phyloP scores from a whole-genome alignment of 2,888 invertebrate genomes.

The Ormyrus thymus region DNA sequence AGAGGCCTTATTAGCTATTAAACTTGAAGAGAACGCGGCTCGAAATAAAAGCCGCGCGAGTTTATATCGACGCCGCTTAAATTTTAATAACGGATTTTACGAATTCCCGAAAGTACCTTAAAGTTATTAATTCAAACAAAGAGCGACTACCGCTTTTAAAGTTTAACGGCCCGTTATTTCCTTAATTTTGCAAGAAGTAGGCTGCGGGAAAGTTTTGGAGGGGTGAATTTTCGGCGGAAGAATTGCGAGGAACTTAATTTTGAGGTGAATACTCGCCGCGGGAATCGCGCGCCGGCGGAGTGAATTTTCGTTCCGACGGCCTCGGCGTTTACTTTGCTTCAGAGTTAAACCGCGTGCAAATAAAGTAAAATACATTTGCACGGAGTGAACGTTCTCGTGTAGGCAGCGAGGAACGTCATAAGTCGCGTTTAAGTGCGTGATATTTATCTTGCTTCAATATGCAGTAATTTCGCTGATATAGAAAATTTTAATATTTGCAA shows the following conservation, averaged over 20 bases:
- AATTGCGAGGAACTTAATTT: not conserved
- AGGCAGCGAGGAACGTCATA: not conserved
- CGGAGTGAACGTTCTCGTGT: not conserved
- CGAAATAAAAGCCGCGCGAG: constrained; percentile 3
- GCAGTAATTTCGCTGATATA: too few relatives aligned
- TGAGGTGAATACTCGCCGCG: not conserved
- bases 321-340: not conserved
- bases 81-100: constrained; percentile 4
- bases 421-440: not conserved
- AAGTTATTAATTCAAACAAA: too few relatives aligned
- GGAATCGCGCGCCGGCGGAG: too few relatives aligned
- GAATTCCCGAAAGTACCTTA: not conserved
- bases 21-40: constrained; percentile 1
- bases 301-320: constrained; percentile 5
- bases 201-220: too few relatives aligned
- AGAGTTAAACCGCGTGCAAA: not conserved
- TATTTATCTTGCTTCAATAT: not conserved
- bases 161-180: too few relatives aligned
- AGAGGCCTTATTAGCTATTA: constrained; percentile 29
- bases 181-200: too few relatives aligned
- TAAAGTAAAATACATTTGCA: not conserved
- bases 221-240: too few relatives aligned
- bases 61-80: not conserved
- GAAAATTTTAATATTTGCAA: too few relatives aligned
- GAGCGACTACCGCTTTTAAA: too few relatives aligned